phyloP scores from a whole-genome alignment of 2,797 vertebrate species.

The Acanthiza pusilla region DNA sequence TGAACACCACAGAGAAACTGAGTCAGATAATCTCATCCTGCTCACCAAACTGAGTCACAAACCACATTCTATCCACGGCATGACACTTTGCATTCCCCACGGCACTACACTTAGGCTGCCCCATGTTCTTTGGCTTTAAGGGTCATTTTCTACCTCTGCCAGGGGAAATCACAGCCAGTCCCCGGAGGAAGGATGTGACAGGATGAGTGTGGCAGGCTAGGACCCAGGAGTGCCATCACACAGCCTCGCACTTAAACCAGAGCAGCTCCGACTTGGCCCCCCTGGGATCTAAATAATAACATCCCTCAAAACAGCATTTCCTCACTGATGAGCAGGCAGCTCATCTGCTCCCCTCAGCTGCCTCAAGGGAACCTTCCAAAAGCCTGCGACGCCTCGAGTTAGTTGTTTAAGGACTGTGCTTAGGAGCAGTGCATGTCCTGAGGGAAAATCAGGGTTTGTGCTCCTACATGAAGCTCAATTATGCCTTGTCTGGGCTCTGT shows the following conservation, averaged over 20 bases:
- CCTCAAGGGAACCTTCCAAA: slow-evolving; percentile 1
- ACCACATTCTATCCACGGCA: neutral
- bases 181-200: neutral
- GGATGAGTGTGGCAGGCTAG: neutral
- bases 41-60: neutral
- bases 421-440: neutral
- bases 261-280: neutral
- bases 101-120: neutral
- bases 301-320: slow-evolving; percentile 13
- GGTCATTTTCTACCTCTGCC: neutral
- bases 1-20: neutral
- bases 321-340: neutral
- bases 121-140: neutral
- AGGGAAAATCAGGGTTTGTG: neutral
- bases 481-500: neutral
- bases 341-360: neutral
- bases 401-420: neutral
- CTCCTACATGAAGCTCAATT: neutral
- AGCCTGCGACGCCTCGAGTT: neutral
- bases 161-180: neutral
- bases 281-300: slow-evolving; percentile 28
- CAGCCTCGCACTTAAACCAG: neutral
- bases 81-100: neutral
- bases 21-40: neutral
- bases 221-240: neutral